Base-by-base conservation (phyloP, 1,140 invertebrate genomes). In the Drosophila hydei region DNA sequence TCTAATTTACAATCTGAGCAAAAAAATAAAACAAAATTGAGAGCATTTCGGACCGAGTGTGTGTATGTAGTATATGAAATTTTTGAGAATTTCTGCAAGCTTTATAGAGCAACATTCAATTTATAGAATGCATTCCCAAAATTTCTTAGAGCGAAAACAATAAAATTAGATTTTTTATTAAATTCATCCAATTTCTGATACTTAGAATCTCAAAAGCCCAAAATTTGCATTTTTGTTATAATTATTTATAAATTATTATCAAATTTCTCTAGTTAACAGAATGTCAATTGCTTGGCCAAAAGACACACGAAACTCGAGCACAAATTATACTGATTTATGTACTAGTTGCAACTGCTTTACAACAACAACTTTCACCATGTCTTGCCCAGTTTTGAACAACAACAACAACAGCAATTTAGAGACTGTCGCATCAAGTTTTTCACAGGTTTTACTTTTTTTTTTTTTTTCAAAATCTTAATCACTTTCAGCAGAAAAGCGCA, bases 1-100 rank as follows among this genome's bases (percentile, higher is more conserved):
- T 87, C 64, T 40, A 68, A 87, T 85, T 81, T 80, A 85, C 75
- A 75, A 67, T 62, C 40, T 52, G 72, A 72, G 36, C 47, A 50
- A 59, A 64, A 55, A 63, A 72, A 30, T 12, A 50, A 21, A 51
- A 61, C 1, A n/a, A 78, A 47, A 56, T 25, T 19, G 21, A 23
- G 42, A 11, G 19, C 7, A 62, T 55, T 70, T 64, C 9, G 19
- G 23, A 12, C 2, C 23, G 27, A 4, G n/a, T 55, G 11, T 14
- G 11, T 7, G 30, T 23, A 8, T 7, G n/a, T 16, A 16, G 4
- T 1, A n/a, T n/a, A n/a, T n/a, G 1, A 14, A 27, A 50, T 25
- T 27, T 27, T 50, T 42, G 8, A 18, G 36, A 56, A 56, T 42
- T 40, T 27, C 5, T 9, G 3, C 12, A 12, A 42, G 21, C 38